Conservation (phyloP, 2,113 vertebrate genomes). For the Entelurus aequoreus region DNA sequence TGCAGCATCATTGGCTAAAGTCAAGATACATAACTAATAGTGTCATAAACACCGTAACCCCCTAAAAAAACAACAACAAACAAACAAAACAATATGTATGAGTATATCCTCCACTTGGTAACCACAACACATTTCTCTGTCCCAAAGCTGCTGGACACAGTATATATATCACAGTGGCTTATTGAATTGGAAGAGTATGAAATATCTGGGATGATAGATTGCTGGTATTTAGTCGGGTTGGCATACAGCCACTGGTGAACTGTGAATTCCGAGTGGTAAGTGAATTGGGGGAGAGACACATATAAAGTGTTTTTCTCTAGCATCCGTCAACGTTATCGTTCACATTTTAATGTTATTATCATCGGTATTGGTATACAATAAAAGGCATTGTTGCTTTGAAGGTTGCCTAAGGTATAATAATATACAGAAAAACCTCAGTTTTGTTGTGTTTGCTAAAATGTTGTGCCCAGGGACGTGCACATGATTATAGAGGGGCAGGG, state of each 20-base stretch:
- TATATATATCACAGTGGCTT: slow-evolving; percentile 55
- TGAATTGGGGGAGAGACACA: slow-evolving; percentile 9
- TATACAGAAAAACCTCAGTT: no score
- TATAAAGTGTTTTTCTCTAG: not conserved
- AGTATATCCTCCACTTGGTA: slow-evolving; percentile 26
- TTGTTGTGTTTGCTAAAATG: no score
- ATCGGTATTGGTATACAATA: no score
- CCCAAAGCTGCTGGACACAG: slow-evolving; percentile 23
- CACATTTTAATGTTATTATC: no score
- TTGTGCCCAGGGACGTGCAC: no score
- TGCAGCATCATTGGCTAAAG: no score
- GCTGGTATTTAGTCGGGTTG: slow-evolving; percentile 53
- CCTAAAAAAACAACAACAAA: not conserved
- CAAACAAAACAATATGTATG: slow-evolving; percentile 23
- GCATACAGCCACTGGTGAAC: slow-evolving; percentile 34
- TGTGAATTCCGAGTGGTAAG: slow-evolving; percentile 17
- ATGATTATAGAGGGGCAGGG: no score
- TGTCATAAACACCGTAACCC: not conserved
- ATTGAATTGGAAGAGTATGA: slow-evolving; percentile 59
- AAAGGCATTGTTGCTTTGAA: no score
- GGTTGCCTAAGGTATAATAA: no score
- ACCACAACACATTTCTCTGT: slow-evolving; percentile 27
- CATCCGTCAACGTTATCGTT: not conserved
- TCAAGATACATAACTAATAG: not conserved
- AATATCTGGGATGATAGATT: slow-evolving; percentile 60